Base-by-base conservation (phyloP, 2,888 invertebrate genomes). In the Drosophila tanythrix region DNA sequence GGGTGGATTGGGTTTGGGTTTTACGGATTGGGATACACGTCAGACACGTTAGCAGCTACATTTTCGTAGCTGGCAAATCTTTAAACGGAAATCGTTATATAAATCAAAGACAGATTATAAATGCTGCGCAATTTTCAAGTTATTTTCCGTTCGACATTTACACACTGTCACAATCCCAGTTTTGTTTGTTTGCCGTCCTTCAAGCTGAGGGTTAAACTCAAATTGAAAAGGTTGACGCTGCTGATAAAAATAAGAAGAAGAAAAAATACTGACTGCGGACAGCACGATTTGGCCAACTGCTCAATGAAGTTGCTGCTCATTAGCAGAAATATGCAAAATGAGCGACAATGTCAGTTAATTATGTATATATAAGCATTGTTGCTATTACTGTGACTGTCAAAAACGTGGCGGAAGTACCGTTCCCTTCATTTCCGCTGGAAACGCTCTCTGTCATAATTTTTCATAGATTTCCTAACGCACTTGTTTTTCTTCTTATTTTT, bases 51-150 rank as follows among this genome's bases (percentile, higher is more conserved):
- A 57, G 75, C 66, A 72, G 71, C 56, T 31, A 61, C 74, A 61
- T 73, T 64, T 68, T 62, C 21, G 74, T 55, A 59, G 62, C 75
- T 57, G 65, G 80, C 68, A 78, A 60, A 72, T 78, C 75, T 79
- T 82, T 82, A 82, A 85, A 77, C 89, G 89, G 90, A 90, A 90
- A 90, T 90, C 89, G 89, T 90, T 90, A 90, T 88, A 89, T 89
- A 89, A 90, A 90, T 90, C 90, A 90, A 87, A 83, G 85, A 80
- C 87, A 83, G 85, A 89, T 90, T 89, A 90, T 84, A 86, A 87
- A 86, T 86, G 87, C 80, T 83, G 79, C 83, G 87, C 89, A 87
- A 82, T 90, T 89, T 81, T 86, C 79, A 73, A 88, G 74, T 64
- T 80, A 82, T 88, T 85, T 87, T 81, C 40, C 46, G 11, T 76